phyloP scores from a whole-genome alignment of 2,797 vertebrate genomes.

The Rhinoraja longicauda region DNA sequence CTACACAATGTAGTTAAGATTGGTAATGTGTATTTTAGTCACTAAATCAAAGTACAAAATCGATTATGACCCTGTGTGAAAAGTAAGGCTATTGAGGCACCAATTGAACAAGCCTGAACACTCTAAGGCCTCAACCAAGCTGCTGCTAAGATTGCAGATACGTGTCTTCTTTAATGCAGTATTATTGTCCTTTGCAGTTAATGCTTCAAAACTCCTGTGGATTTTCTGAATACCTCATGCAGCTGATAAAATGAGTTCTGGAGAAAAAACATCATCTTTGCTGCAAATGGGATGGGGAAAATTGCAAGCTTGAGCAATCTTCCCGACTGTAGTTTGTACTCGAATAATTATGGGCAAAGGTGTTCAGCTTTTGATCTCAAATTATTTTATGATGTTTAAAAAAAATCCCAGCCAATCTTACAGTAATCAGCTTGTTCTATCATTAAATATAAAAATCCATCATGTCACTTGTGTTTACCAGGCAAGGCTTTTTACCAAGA shows the following conservation, averaged over 20 bases:
- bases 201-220: conserved; percentile 45
- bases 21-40: conserved; percentile 48
- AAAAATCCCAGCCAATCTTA: not conserved
- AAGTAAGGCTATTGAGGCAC: conserved; percentile 41
- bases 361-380: not conserved
- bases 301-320: conserved; percentile 26
- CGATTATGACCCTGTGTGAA: conserved; percentile 41
- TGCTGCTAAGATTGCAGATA: conserved; percentile 48
- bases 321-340: not conserved
- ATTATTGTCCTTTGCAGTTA: conserved; percentile 51
- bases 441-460: not conserved
- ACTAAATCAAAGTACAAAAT: conserved; percentile 44
- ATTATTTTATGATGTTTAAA: not conserved
- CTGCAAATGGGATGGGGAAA: not conserved
- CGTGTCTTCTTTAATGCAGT: conserved; percentile 48
- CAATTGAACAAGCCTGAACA: conserved; percentile 51
- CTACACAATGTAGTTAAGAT: conserved; percentile 49
- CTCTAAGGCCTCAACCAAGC: conserved; percentile 48
- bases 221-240: conserved; percentile 42
- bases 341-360: not conserved
- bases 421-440: not conserved
- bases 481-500: not conserved
- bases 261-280: conserved; percentile 46
- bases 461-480: not conserved
- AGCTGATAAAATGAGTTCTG: conserved; percentile 44